Evolutionary conservation across 1,140 invertebrate genomes (phyloP).

Genomic region (Mizuhopecten yessoensis): DNA sequence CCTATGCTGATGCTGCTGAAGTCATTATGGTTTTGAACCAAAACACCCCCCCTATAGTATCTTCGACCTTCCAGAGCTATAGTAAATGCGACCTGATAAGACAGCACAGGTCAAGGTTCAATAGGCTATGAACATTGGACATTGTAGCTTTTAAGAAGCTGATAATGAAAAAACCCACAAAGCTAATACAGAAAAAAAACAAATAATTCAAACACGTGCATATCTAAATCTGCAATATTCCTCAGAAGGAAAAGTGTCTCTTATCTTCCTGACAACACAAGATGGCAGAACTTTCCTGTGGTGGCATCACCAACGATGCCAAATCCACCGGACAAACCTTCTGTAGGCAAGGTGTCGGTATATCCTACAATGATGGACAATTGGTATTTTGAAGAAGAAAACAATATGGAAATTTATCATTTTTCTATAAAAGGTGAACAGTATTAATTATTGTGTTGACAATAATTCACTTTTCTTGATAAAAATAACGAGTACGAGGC

Average conservation of each 20-base stretch:
- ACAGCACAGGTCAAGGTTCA: not conserved
- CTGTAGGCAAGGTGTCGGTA: conserved; percentile 59
- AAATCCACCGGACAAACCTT: conserved; percentile 56
- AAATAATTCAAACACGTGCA: not conserved
- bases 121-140: too few species aligned
- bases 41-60: not conserved
- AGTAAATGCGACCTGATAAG: not conserved
- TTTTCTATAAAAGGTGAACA: too few species aligned
- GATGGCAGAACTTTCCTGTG: conserved; percentile 49
- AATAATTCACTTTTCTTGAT: too few species aligned
- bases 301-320: not conserved
- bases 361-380: conserved; percentile 39
- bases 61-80: not conserved
- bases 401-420: too few species aligned
- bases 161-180: too few species aligned
- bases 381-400: too few species aligned
- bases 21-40: not conserved
- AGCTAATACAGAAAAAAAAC: not conserved
- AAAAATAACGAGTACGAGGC: too few species aligned
- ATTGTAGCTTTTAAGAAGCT: too few species aligned
- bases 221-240: conserved; percentile 54
- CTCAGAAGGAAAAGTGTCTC: conserved; percentile 51
- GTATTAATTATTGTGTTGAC: too few species aligned
- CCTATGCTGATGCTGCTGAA: not conserved
- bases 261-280: conserved; percentile 51